Evolutionary conservation across 1,140 invertebrate genomes (phyloP).

Genomic region (Nylanderia fulva): DNA sequence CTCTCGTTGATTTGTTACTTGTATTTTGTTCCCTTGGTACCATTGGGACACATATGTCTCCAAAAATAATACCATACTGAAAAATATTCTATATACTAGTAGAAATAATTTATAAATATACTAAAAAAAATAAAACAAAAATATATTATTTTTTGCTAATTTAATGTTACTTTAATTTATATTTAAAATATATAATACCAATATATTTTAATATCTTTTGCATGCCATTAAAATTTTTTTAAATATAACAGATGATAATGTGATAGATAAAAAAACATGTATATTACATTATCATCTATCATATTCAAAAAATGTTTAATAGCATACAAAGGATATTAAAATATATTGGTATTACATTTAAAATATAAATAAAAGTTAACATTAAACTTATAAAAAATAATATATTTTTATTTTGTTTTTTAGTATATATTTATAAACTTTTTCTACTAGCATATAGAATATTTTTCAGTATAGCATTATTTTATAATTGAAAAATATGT

Average conservation of each 20-base stretch:
- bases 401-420: background rate
- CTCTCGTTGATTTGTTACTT: constrained; percentile 2
- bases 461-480: background rate
- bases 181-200: background rate
- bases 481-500: no score
- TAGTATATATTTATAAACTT: background rate
- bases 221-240: background rate
- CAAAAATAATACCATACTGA: background rate
- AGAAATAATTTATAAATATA: background rate
- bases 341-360: background rate
- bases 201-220: background rate
- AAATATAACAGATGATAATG: background rate
- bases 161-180: constrained; percentile 2
- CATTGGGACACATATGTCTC: background rate
- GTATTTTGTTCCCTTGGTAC: no score
- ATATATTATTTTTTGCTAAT: no score
- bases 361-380: constrained; percentile 18
- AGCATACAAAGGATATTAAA: background rate
- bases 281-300: background rate
- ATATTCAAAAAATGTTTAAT: background rate
- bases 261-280: background rate
- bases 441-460: background rate
- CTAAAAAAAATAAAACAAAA: background rate
- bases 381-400: no score
- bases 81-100: background rate